Conservation (phyloP, 2,113 vertebrate species). For the Otus sunia region DNA sequence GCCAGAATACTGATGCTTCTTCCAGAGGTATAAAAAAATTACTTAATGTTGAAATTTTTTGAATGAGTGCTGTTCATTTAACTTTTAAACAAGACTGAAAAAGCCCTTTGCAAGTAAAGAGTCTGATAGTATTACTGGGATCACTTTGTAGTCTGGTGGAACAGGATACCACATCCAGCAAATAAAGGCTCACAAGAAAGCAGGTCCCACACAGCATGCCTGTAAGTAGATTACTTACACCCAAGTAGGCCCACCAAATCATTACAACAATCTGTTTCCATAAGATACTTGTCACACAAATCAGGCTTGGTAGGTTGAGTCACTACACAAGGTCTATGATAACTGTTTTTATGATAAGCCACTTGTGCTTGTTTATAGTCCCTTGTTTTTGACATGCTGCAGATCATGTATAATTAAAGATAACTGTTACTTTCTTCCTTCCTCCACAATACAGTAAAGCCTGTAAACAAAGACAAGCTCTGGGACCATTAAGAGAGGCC, state of each 20-base stretch:
- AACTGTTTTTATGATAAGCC: not conserved
- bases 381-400: slow-evolving; percentile 6
- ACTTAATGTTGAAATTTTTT: not conserved
- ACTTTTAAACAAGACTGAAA: not conserved
- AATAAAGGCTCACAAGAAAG: not conserved
- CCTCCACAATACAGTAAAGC: slow-evolving; percentile 1
- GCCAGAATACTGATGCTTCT: not conserved
- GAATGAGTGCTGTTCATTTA: not conserved
- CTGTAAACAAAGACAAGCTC: slow-evolving; percentile 57
- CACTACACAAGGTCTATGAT: not conserved
- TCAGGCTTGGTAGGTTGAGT: not conserved
- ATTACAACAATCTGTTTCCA: not conserved
- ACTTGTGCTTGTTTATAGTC: slow-evolving; percentile 7
- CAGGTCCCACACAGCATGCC: not conserved
- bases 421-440: not conserved
- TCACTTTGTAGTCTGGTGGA: not conserved
- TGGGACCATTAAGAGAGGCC: slow-evolving; percentile 51
- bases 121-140: not conserved
- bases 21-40: not conserved
- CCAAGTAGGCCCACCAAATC: not conserved
- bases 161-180: not conserved
- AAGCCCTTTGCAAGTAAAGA: not conserved
- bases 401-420: slow-evolving; percentile 53
- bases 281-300: not conserved
- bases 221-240: not conserved